Evolutionary conservation across 2,888 invertebrate species (phyloP).

Genomic region (Tetrapedia diversipes): DNA sequence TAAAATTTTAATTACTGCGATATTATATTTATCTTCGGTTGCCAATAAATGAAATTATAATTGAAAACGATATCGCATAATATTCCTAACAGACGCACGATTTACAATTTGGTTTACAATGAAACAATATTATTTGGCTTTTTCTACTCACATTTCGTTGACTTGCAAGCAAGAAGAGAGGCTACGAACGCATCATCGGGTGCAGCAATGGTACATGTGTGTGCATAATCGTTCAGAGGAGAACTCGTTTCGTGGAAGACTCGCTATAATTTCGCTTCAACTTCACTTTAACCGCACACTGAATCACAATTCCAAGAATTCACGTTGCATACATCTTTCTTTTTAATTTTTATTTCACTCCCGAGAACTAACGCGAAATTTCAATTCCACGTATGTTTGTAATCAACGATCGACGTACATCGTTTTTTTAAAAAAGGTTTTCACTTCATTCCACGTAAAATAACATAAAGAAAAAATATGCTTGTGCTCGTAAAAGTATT

Average conservation of each 20-base stretch:
- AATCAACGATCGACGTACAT: background rate
- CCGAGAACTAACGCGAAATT: background rate
- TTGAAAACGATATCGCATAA: no score
- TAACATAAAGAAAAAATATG: no score
- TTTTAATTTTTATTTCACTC: background rate
- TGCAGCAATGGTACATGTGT: conserved; percentile 14
- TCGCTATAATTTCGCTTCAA: conserved; percentile 25
- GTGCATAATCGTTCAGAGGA: conserved; percentile 20
- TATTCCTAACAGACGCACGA: background rate
- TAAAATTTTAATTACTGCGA: no score
- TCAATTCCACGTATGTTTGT: background rate
- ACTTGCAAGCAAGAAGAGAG: conserved; percentile 3
- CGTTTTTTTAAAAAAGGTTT: background rate
- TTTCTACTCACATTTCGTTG: conserved; percentile 46
- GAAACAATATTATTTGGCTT: conserved; percentile 12
- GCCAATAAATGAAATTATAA: no score
- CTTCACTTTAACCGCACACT: background rate
- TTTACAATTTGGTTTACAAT: no score
- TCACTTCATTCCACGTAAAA: no score
- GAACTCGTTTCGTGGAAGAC: conserved; percentile 34
- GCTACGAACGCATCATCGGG: conserved; percentile 33
- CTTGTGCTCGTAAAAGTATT: no score
- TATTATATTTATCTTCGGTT: no score
- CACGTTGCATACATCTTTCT: conserved; percentile 14
- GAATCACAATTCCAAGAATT: conserved; percentile 18